phyloP scores from a whole-genome alignment of 2,113 vertebrate species.

The Morone saxatilis region DNA sequence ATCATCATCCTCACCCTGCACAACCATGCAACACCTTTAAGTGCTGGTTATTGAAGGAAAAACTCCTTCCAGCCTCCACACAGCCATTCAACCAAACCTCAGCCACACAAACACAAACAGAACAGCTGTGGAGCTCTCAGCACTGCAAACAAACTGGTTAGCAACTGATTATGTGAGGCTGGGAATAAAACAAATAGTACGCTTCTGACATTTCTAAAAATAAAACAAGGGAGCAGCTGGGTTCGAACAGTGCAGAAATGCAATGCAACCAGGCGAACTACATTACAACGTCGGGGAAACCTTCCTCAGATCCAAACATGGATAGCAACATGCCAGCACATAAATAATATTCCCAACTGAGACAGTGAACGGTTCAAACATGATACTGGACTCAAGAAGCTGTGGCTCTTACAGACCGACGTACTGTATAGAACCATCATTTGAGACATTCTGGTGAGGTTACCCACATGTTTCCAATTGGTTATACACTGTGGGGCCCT shows the following conservation, averaged over 20 bases:
- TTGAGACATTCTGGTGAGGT: constrained; percentile 4
- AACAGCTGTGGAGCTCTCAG: constrained; percentile 40
- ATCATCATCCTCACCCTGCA: background rate
- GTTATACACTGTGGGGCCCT: constrained; percentile 8
- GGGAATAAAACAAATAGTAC: constrained; percentile 51
- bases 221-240: constrained; percentile 14
- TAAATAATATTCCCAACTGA: background rate
- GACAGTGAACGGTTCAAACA: background rate
- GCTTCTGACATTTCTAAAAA: constrained; percentile 56
- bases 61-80: background rate
- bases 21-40: background rate
- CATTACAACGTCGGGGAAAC: background rate
- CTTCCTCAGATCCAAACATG: background rate
- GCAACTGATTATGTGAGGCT: constrained; percentile 24
- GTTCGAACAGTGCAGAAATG: constrained; percentile 15
- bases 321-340: background rate
- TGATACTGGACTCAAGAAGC: background rate
- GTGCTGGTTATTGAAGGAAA: background rate
- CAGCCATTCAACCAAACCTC: background rate
- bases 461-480: constrained; percentile 42
- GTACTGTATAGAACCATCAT: background rate
- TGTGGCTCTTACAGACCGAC: background rate
- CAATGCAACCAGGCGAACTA: background rate
- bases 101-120: constrained; percentile 8
- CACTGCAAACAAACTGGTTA: constrained; percentile 34